A percentile compares a stretch with the other conserved stretches of the same genome.
These are phyloP conservation scores for Poeciliopsis prolifica DNA, from an alignment of 2,113 vertebrate species.

Conservation along the genomic window DNA sequence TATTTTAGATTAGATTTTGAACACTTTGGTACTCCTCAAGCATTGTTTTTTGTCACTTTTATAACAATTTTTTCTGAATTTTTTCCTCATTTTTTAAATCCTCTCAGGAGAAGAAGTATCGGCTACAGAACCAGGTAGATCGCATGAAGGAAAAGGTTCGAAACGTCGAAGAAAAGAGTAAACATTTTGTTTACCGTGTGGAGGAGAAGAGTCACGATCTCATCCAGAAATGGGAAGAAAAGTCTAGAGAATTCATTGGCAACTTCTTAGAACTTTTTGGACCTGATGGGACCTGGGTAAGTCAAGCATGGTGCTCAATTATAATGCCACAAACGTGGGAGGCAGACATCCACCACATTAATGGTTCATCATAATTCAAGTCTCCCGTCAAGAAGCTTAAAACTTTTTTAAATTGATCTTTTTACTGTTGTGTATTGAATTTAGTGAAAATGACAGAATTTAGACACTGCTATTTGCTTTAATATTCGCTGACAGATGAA, in stretches of 20 bases:
- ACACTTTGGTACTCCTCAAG: neutral
- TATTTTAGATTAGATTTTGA: neutral
- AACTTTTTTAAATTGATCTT: too few species aligned
- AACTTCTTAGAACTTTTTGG: slow-evolving; percentile 98
- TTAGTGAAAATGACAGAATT: too few species aligned
- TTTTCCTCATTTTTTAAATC: slow-evolving; percentile 13
- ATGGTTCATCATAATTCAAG: neutral
- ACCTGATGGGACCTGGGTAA: slow-evolving; percentile 96
- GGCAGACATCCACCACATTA: neutral
- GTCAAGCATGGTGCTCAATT: slow-evolving; percentile 28
- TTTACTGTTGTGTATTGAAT: too few species aligned
- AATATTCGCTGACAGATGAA: too few species aligned
- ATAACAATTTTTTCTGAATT: neutral
- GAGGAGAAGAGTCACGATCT: slow-evolving; percentile 98
- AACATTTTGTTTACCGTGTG: slow-evolving; percentile 95
- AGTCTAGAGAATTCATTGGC: slow-evolving; percentile 96
- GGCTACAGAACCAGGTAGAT: slow-evolving; percentile 97
- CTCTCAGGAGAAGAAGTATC: slow-evolving; percentile 94
- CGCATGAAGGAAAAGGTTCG: slow-evolving; percentile 98
- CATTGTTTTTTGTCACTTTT: neutral
- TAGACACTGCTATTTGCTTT: too few species aligned
- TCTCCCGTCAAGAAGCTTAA: too few species aligned
- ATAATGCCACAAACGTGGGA: neutral
- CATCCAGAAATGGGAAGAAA: slow-evolving; percentile 99
- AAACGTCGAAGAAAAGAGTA: slow-evolving; percentile 95